Evolutionary conservation across 2,888 invertebrate genomes (phyloP).

Genomic region (Conomelus anceps): DNA sequence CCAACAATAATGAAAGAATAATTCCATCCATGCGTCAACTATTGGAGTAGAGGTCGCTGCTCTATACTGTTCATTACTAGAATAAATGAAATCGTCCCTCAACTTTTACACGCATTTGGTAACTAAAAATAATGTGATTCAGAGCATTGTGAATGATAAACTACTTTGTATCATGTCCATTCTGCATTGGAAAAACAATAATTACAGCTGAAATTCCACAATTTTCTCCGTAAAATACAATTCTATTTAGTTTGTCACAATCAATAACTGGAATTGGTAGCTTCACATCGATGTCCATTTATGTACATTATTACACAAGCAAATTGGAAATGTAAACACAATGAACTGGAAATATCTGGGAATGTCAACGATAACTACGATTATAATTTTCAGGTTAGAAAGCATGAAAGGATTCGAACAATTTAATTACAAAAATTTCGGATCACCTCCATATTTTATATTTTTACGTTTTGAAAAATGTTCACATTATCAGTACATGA

Average conservation of each 20-base stretch:
- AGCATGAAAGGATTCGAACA: too few relatives aligned
- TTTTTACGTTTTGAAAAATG: too few relatives aligned
- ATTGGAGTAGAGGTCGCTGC: neutral
- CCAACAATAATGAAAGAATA: neutral
- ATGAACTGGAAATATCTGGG: too few relatives aligned
- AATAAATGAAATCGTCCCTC: neutral
- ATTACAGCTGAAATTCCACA: neutral
- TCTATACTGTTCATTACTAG: neutral
- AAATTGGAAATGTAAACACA: too few relatives aligned
- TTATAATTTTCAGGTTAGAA: too few relatives aligned
- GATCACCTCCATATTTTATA: too few relatives aligned
- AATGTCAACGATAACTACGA: too few relatives aligned
- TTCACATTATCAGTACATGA: too few relatives aligned
- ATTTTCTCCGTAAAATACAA: neutral
- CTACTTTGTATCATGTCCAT: neutral
- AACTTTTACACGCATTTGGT: neutral
- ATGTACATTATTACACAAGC: too few relatives aligned
- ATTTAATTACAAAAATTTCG: too few relatives aligned
- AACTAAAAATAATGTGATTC: neutral
- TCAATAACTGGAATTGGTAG: too few relatives aligned
- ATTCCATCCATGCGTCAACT: neutral
- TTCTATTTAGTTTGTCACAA: neutral
- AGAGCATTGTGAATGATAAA: neutral
- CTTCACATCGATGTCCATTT: too few relatives aligned
- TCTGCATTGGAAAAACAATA: neutral